Conservation (phyloP, 2,888 invertebrate genomes). For the Junonia oenone region DNA sequence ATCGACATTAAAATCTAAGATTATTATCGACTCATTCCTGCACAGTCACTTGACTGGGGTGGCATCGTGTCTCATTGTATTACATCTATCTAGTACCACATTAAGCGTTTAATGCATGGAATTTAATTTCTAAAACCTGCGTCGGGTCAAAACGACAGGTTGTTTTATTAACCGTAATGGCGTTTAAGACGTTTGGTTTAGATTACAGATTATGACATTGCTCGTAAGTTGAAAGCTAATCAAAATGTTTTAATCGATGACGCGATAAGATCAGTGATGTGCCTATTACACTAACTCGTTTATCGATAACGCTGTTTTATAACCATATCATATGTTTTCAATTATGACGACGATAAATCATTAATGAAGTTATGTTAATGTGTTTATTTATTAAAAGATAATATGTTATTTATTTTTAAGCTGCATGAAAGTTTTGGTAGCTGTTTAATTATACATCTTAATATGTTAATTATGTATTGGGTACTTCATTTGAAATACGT, state of each 20-base stretch:
- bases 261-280: slow-evolving; percentile 69
- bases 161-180: slow-evolving; percentile 53
- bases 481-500: not conserved
- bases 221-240: slow-evolving; percentile 77
- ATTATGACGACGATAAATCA: not conserved
- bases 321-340: slow-evolving; percentile 9
- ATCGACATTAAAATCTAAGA: slow-evolving; percentile 71
- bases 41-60: slow-evolving; percentile 76
- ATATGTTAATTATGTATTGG: not conserved
- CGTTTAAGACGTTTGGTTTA: slow-evolving; percentile 61
- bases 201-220: slow-evolving; percentile 69
- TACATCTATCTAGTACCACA: slow-evolving; percentile 67
- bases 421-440: not conserved
- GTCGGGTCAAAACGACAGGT: slow-evolving; percentile 54
- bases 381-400: slow-evolving; percentile 8
- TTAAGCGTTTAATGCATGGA: slow-evolving; percentile 74
- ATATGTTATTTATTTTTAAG: not conserved
- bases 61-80: slow-evolving; percentile 74
- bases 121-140: slow-evolving; percentile 68
- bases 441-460: not conserved
- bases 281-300: slow-evolving; percentile 37
- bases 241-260: slow-evolving; percentile 79
- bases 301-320: slow-evolving; percentile 32
- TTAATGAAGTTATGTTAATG: not conserved
- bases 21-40: slow-evolving; percentile 71